These are phyloP conservation scores for Apolygus lucorum DNA, from an alignment of 1,140 invertebrate genomes.

Conservation along the genomic window DNA sequence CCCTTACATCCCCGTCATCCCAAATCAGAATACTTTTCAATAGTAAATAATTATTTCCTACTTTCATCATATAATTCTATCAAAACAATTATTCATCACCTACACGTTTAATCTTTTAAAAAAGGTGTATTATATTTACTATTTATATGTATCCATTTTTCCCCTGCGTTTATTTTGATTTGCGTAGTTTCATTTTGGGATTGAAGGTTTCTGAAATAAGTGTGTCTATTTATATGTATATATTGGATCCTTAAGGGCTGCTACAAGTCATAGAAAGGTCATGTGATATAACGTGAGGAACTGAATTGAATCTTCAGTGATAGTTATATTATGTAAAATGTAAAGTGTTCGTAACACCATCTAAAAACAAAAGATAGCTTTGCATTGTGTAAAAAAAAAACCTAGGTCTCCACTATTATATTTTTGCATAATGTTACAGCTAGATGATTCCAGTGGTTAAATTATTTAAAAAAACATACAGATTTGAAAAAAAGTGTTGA, in stretches of 20 bases:
- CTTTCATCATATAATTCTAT: neutral
- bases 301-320: slow-evolving; percentile 2
- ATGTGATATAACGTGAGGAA: slow-evolving; percentile 10
- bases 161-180: neutral
- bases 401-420: slow-evolving; percentile 1
- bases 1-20: too few relatives aligned
- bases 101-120: too few relatives aligned
- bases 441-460: neutral
- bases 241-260: neutral
- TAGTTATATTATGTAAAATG: neutral
- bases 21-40: too few relatives aligned
- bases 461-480: neutral
- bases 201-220: neutral
- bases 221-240: slow-evolving; percentile 5
- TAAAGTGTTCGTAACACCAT: slow-evolving; percentile 15
- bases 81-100: neutral
- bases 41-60: too few relatives aligned
- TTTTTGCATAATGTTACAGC: slow-evolving; percentile 15
- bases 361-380: neutral
- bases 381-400: slow-evolving; percentile 7
- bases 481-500: neutral
- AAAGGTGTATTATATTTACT: too few relatives aligned
- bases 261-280: neutral
- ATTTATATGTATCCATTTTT: too few relatives aligned
- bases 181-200: neutral